phyloP scores from a whole-genome alignment of 2,888 invertebrate species.

The Drosophila kambysellisi region DNA sequence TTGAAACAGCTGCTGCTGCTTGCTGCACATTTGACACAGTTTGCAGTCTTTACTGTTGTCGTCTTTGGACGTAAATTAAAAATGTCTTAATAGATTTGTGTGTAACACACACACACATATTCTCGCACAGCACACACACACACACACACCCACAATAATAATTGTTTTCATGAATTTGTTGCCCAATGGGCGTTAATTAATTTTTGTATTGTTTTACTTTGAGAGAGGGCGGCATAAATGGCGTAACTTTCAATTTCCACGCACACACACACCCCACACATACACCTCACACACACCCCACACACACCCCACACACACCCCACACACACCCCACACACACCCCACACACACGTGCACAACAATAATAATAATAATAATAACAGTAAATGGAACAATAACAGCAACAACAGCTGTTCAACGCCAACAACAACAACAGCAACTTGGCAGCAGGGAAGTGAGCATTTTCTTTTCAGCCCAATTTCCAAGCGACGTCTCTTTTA shows the following conservation, averaged over 20 bases:
- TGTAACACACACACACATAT: neutral
- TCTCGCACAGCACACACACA: neutral
- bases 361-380: constrained; percentile 24
- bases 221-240: constrained; percentile 41
- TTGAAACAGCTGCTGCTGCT: constrained; percentile 58
- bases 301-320: constrained; percentile 10
- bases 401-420: constrained; percentile 46
- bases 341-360: constrained; percentile 13
- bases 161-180: constrained; percentile 35
- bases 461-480: constrained; percentile 13
- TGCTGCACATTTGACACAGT: constrained; percentile 66
- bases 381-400: constrained; percentile 30
- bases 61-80: constrained; percentile 62
- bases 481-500: neutral
- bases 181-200: constrained; percentile 15
- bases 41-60: constrained; percentile 35
- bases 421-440: constrained; percentile 22
- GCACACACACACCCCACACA: constrained; percentile 14
- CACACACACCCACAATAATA: constrained; percentile 7
- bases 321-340: constrained; percentile 13
- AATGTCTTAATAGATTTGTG: constrained; percentile 63
- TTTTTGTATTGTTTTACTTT: constrained; percentile 25
- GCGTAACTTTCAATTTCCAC: constrained; percentile 45
- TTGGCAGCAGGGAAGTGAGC: constrained; percentile 39
- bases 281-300: constrained; percentile 8